Evolutionary conservation across 2,888 invertebrate species (phyloP).

Genomic region (Mesorhabditis belari): DNA sequence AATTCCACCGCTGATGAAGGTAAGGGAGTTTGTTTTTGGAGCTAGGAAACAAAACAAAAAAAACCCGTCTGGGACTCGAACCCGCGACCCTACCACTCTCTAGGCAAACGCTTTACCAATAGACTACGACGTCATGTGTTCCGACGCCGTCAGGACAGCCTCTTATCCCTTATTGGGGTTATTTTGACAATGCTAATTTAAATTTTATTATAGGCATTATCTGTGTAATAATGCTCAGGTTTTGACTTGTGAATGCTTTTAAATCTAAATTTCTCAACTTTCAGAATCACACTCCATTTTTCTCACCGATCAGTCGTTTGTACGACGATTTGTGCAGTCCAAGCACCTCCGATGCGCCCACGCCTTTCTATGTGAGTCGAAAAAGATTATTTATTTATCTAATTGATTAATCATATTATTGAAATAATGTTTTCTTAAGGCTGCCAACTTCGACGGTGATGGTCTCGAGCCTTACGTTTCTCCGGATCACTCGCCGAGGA

Average conservation of each 20-base stretch:
- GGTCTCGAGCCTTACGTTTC: background rate
- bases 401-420: background rate
- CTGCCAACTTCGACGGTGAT: background rate
- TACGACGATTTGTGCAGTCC: constrained; percentile 37
- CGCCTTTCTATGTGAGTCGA: background rate
- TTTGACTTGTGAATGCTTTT: background rate
- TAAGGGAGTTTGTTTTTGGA: background rate
- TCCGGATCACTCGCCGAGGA: background rate
- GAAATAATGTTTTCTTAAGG: background rate
- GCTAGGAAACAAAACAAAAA: too few species aligned
- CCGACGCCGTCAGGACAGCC: too few species aligned
- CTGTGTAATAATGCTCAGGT: too few species aligned
- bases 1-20: constrained; percentile 28
- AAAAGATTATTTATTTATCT: background rate
- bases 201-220: too few species aligned
- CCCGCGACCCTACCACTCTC: too few species aligned
- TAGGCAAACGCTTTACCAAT: too few species aligned
- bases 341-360: background rate
- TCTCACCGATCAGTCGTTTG: constrained; percentile 25
- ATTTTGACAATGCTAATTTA: too few species aligned
- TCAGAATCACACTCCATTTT: constrained; percentile 35
- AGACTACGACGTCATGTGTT: too few species aligned
- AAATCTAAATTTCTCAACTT: background rate
- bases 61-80: too few species aligned
- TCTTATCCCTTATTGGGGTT: too few species aligned